These are phyloP conservation scores for Cheilosia vernalis DNA, from an alignment of 2,888 invertebrate genomes.

Conservation along the genomic window DNA sequence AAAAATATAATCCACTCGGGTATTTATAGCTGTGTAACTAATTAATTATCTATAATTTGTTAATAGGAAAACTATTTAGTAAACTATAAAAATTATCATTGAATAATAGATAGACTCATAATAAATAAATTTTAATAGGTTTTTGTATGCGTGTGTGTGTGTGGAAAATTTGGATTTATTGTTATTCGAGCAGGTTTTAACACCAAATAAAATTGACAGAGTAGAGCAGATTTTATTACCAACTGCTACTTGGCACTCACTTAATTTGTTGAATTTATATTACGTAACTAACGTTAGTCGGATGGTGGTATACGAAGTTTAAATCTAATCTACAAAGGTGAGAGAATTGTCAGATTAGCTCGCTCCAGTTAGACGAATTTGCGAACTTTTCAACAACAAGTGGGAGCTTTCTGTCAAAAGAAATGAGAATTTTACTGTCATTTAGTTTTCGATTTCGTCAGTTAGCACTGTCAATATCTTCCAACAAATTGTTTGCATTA, in stretches of 20 bases:
- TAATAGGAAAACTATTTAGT: slow-evolving; percentile 5
- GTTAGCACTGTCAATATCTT: no score
- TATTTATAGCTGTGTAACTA: background rate
- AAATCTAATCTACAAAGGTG: no score
- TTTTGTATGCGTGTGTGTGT: background rate
- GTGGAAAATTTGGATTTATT: slow-evolving; percentile 14
- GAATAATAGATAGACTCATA: background rate
- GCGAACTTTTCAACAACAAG: no score
- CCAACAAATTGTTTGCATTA: no score
- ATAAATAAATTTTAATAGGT: slow-evolving; percentile 33
- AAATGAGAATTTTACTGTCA: no score
- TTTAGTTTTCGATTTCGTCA: no score
- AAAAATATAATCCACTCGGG: background rate
- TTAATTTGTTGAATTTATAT: background rate
- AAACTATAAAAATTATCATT: slow-evolving; percentile 2
- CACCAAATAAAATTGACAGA: slow-evolving; percentile 10
- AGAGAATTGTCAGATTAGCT: no score
- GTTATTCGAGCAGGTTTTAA: slow-evolving; percentile 4
- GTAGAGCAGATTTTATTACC: slow-evolving; percentile 1
- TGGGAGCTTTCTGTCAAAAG: no score
- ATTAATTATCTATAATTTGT: slow-evolving; percentile 1
- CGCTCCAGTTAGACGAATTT: no score
- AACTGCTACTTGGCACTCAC: background rate
- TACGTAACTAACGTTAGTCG: background rate
- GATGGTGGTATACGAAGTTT: no score